These are phyloP conservation scores for Uropsilus gracilis DNA, from an alignment of 2,113 vertebrate genomes.

Conservation along the genomic window DNA sequence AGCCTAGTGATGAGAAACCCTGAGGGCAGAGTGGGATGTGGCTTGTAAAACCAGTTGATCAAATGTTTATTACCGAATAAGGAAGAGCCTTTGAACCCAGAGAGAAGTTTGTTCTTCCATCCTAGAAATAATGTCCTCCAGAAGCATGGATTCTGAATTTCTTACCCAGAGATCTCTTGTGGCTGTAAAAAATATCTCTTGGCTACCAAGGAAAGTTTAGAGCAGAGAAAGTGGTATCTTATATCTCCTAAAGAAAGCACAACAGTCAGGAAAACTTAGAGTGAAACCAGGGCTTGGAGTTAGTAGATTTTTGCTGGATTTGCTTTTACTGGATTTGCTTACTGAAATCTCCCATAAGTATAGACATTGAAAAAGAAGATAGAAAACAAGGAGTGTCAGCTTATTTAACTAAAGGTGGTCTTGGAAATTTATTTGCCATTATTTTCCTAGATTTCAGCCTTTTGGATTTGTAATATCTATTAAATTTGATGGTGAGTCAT, in stretches of 20 bases:
- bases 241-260: not conserved
- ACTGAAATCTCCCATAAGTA: not conserved
- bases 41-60: constrained; percentile 78
- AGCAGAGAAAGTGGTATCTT: not conserved
- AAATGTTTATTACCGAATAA: constrained; percentile 72
- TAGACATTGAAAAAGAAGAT: not conserved
- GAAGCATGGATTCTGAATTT: not conserved
- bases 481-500: not conserved
- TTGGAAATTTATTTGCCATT: not conserved
- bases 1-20: constrained; percentile 78
- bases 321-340: not conserved
- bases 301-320: not conserved
- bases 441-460: not conserved
- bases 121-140: not conserved
- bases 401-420: not conserved
- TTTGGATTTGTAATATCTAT: not conserved
- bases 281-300: not conserved
- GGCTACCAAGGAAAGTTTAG: not conserved
- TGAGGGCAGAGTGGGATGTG: constrained; percentile 66
- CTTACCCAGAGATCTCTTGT: not conserved
- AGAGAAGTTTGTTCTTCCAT: not conserved
- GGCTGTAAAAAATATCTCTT: not conserved
- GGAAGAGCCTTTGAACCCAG: constrained; percentile 42
- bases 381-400: not conserved
- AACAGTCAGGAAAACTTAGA: not conserved